A percentile compares a stretch with the other conserved stretches of the same genome.
Evolutionary conservation across 2,888 invertebrate species (phyloP).

Genomic region (Branchinecta sandiegonensis): DNA sequence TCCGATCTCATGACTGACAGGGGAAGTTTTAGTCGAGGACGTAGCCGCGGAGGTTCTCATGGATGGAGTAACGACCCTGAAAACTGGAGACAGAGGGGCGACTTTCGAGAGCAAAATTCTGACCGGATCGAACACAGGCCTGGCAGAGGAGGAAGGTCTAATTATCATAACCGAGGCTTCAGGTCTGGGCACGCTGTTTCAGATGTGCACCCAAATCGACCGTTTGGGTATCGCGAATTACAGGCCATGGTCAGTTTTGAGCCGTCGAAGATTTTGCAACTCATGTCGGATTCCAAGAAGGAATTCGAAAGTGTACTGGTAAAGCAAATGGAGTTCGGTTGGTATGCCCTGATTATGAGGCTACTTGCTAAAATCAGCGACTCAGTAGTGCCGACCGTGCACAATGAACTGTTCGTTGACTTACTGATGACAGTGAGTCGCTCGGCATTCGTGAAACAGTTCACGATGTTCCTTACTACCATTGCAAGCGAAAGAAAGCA

Average conservation of each 20-base stretch:
- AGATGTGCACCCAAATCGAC: background rate
- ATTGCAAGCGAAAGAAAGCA: background rate
- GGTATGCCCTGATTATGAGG: background rate
- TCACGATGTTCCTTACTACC: background rate
- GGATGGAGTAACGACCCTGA: too few relatives aligned
- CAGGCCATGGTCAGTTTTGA: background rate
- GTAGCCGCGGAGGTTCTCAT: too few relatives aligned
- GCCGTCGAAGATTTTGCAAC: background rate
- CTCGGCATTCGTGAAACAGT: background rate
- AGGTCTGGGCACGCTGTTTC: background rate
- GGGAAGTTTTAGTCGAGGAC: too few relatives aligned
- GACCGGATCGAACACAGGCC: too few relatives aligned
- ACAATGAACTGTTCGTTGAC: background rate
- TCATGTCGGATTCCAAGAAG: background rate
- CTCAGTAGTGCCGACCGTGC: background rate
- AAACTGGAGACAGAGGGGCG: too few relatives aligned
- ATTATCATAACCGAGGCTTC: too few relatives aligned
- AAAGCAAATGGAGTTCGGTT: background rate
- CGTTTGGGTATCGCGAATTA: background rate
- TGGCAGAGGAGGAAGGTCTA: too few relatives aligned
- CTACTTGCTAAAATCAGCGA: background rate
- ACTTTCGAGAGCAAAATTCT: too few relatives aligned
- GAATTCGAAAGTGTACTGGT: slow-evolving; percentile 9
- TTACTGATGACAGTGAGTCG: background rate
- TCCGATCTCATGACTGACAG: too few relatives aligned